A percentile compares a stretch with the other conserved stretches of the same genome.
These are phyloP conservation scores for Cololabis saira DNA, from an alignment of 2,113 vertebrate species.

Conservation along the genomic window DNA sequence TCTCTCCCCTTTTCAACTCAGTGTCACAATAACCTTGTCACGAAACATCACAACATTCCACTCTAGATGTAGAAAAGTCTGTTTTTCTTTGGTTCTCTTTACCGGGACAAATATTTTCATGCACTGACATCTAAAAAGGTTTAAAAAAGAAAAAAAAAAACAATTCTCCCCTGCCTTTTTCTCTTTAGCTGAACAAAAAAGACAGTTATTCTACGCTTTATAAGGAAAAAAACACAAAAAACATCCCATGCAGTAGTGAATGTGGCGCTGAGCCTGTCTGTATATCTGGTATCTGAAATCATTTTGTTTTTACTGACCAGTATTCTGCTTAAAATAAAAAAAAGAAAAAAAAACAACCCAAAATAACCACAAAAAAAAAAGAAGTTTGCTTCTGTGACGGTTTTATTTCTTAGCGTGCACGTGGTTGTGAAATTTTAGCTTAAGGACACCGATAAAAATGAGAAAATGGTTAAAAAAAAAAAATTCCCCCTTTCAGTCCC, in stretches of 20 bases:
- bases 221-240: constrained; percentile 80
- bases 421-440: constrained; percentile 98
- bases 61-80: constrained; percentile 83
- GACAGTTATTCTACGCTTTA: constrained; percentile 94
- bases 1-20: constrained; percentile 47
- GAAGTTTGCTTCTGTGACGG: constrained; percentile 96
- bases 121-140: constrained; percentile 89
- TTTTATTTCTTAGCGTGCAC: constrained; percentile 96
- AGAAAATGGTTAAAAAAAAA: constrained; percentile 80
- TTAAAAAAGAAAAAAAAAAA: constrained; percentile 61
- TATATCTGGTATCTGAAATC: constrained; percentile 97
- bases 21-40: constrained; percentile 84
- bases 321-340: constrained; percentile 92
- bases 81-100: constrained; percentile 77
- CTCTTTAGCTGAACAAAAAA: constrained; percentile 91
- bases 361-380: constrained; percentile 42
- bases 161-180: constrained; percentile 62
- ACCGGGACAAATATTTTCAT: constrained; percentile 89
- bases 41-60: constrained; percentile 88
- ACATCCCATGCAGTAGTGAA: constrained; percentile 91
- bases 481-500: constrained; percentile 52
- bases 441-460: constrained; percentile 81
- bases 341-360: constrained; percentile 29
- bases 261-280: constrained; percentile 98
- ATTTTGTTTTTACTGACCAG: constrained; percentile 98